A percentile compares a stretch with the other conserved stretches of the same genome.
Evolutionary conservation across 23 tunicate genomes (phyloP).

Genomic region (Botrylloides violaceus): DNA sequence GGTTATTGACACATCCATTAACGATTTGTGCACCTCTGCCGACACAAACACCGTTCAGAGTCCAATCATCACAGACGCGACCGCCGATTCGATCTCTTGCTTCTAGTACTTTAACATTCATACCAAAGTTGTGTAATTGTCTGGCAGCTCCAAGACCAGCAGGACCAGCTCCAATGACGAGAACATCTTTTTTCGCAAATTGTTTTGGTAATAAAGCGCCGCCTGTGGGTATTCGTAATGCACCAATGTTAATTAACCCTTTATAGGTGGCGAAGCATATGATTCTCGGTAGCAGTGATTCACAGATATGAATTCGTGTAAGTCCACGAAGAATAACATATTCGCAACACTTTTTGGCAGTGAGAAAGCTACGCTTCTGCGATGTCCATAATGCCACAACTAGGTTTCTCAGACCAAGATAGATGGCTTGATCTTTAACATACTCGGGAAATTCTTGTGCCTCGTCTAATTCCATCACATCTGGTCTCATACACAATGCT

Average conservation of each 20-base stretch:
- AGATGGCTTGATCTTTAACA: constrained; percentile 61
- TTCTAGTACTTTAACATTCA: constrained; percentile 61
- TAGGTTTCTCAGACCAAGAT: constrained; percentile 71
- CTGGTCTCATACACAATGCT: constrained; percentile 87
- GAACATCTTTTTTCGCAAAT: constrained; percentile 24
- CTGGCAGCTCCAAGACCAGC: constrained; percentile 84
- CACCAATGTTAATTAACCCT: constrained; percentile 63
- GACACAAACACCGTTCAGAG: constrained; percentile 67
- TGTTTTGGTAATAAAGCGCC: constrained; percentile 18
- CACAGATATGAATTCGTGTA: constrained; percentile 48
- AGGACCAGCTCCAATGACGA: constrained; percentile 87
- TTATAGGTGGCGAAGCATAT: constrained; percentile 44
- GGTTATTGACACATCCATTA: constrained; percentile 80
- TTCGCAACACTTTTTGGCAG: constrained; percentile 35
- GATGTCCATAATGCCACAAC: constrained; percentile 77
- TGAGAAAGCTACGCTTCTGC: constrained; percentile 39
- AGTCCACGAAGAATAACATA: constrained; percentile 58
- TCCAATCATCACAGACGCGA: constrained; percentile 82
- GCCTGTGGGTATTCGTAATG: constrained; percentile 19
- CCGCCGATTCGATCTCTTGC: constrained; percentile 89
- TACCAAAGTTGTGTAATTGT: constrained; percentile 93
- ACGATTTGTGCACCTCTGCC: constrained; percentile 86
- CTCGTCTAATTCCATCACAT: constrained; percentile 91
- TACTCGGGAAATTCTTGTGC: constrained; percentile 76
- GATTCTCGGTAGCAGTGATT: constrained; percentile 39